A percentile compares a stretch with the other conserved stretches of the same genome.
phyloP scores from a whole-genome alignment of 2,888 invertebrate species.

The Sabatieria punctata region DNA sequence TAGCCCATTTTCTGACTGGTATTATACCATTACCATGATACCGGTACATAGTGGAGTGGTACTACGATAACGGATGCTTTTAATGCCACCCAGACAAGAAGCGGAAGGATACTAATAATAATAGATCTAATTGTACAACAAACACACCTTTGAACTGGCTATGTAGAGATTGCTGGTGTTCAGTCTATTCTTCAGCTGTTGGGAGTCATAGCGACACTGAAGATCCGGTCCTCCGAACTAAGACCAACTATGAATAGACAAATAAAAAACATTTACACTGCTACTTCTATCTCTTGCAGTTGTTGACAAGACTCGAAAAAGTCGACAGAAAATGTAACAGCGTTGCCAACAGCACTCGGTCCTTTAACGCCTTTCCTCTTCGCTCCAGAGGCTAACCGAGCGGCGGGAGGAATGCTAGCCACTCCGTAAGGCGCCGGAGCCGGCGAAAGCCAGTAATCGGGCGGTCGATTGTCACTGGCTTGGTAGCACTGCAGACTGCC shows the following conservation, averaged over 20 bases:
- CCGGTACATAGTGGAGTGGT: too few species aligned
- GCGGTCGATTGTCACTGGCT: slow-evolving; percentile 49
- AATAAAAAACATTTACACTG: slow-evolving; percentile 4
- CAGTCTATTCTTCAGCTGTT: slow-evolving; percentile 75
- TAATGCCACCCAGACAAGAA: slow-evolving; percentile 4
- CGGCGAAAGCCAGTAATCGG: slow-evolving; percentile 1
- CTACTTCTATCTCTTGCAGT: slow-evolving; percentile 65
- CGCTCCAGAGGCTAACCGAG: background rate
- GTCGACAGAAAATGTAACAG: slow-evolving; percentile 63
- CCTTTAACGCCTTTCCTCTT: background rate
- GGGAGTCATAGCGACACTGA: slow-evolving; percentile 77
- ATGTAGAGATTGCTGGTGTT: slow-evolving; percentile 73
- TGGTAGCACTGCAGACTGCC: slow-evolving; percentile 85
- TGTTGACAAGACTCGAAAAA: slow-evolving; percentile 88
- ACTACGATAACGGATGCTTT: too few species aligned
- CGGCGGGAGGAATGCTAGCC: background rate
- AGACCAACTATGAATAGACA: slow-evolving; percentile 1
- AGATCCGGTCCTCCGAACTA: slow-evolving; percentile 77
- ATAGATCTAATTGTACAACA: background rate
- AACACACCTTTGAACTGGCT: slow-evolving; percentile 56
- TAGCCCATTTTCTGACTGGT: too few species aligned
- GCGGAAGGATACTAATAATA: background rate
- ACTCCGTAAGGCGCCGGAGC: background rate
- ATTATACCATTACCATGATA: too few species aligned
- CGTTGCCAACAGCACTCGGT: background rate